A percentile compares a stretch with the other conserved stretches of the same genome.
Conservation (phyloP, 2,113 vertebrate genomes). For the Cavia porcellus region DNA sequence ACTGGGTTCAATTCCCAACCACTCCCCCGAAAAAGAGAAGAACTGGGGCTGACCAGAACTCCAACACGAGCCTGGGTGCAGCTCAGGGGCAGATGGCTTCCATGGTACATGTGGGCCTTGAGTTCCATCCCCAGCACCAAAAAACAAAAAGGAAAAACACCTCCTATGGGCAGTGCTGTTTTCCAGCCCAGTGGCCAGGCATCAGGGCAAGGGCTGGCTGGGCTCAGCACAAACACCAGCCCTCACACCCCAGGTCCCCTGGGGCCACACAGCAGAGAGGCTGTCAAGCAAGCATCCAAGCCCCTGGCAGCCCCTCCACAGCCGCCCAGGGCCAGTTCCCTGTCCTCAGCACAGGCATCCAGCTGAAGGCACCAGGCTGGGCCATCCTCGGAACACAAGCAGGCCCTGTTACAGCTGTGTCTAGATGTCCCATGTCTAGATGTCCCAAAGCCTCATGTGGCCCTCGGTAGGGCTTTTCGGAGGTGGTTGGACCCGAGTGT, state of each 20-base stretch:
- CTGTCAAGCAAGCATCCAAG: neutral
- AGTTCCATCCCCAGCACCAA: neutral
- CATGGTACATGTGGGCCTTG: neutral
- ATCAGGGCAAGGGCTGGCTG: too few species aligned
- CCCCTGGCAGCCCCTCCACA: neutral
- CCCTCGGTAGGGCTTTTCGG: neutral
- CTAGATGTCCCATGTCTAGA: neutral
- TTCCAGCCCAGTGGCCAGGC: neutral
- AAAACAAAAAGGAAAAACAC: neutral
- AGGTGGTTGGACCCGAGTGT: neutral
- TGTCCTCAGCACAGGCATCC: neutral
- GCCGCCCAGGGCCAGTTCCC: neutral
- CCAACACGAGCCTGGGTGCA: neutral
- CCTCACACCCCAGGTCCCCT: neutral
- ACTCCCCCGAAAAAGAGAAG: neutral
- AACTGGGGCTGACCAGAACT: neutral
- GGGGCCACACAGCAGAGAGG: rapidly evolving
- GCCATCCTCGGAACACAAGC: neutral
- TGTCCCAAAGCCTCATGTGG: neutral
- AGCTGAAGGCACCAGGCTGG: neutral
- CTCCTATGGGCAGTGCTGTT: neutral
- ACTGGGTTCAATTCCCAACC: too few species aligned
- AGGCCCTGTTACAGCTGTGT: neutral
- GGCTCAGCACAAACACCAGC: neutral
- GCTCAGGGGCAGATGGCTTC: neutral